Percentiles rank a stretch among this genome's conserved stretches.
phyloP scores from a whole-genome alignment of 2,888 invertebrate species.

The Thysanoteuthis rhombus region DNA sequence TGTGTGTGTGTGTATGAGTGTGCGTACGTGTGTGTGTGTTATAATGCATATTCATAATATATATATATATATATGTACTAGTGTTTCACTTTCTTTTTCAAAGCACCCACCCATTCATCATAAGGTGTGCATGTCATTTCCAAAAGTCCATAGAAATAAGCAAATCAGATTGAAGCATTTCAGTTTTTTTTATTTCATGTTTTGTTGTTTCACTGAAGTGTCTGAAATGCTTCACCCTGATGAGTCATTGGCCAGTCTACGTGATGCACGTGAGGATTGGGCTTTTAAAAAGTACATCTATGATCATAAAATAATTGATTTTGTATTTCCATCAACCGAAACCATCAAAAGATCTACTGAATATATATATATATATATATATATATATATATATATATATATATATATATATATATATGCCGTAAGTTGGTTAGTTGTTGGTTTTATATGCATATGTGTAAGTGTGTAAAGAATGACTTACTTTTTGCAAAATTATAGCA shows the following conservation, averaged over 20 bases:
- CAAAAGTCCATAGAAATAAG: not conserved
- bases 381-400: no score
- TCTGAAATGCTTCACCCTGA: not conserved
- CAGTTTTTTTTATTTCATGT: not conserved
- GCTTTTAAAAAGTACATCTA: not conserved
- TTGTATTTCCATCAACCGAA: not conserved
- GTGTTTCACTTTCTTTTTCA: no score
- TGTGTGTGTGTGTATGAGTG: no score
- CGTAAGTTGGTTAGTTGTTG: no score
- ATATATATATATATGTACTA: no score
- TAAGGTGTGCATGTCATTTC: not conserved
- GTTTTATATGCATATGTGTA: no score
- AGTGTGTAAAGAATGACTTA: not conserved
- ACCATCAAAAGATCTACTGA: not conserved
- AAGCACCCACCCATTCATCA: not conserved
- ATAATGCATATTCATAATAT: no score
- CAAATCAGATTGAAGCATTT: not conserved
- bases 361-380: no score
- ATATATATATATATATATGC: no score
- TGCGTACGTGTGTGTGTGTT: no score
- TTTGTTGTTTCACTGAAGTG: not conserved
- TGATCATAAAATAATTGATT: not conserved
- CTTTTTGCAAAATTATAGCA: not conserved
- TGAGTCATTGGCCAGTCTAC: not conserved
- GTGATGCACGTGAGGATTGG: not conserved